Conservation (phyloP, 2,797 vertebrate species). For the Ciconia nigra region DNA sequence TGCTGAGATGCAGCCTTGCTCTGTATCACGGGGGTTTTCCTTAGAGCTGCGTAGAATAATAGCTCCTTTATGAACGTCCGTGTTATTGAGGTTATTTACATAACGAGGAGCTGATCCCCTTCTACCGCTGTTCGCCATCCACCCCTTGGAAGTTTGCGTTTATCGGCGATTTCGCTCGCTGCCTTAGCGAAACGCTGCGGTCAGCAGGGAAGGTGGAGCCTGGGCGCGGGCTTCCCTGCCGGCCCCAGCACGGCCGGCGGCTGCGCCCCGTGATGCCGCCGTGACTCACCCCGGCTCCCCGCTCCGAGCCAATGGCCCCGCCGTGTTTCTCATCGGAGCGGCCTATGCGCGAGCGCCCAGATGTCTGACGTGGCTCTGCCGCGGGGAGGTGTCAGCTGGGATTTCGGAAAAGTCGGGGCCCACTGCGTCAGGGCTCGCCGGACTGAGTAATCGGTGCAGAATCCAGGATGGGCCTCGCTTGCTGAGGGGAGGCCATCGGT, state of each 20-base stretch:
- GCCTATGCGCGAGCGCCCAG: neutral
- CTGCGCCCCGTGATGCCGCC: neutral
- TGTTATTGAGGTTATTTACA: constrained; percentile 7
- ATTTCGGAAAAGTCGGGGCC: neutral
- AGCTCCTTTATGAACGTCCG: neutral
- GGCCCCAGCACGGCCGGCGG: neutral
- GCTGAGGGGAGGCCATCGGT: neutral
- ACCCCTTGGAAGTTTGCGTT: neutral
- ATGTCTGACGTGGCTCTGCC: neutral
- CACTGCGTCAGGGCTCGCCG: neutral
- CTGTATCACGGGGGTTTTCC: neutral
- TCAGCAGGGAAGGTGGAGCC: neutral
- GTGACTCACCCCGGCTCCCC: neutral
- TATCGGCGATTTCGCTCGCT: accelerated
- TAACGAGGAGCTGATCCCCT: constrained; percentile 1
- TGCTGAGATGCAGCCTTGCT: neutral
- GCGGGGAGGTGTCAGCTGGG: neutral
- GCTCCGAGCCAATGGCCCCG: neutral
- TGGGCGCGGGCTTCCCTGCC: neutral
- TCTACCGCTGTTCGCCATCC: neutral
- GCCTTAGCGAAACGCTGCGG: neutral
- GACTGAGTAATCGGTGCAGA: neutral
- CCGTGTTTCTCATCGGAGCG: neutral
- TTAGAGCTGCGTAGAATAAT: neutral
- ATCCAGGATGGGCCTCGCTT: neutral